Evolutionary conservation across 2,797 vertebrate genomes (phyloP).

Genomic region (Lepidocolaptes lacrymiger): DNA sequence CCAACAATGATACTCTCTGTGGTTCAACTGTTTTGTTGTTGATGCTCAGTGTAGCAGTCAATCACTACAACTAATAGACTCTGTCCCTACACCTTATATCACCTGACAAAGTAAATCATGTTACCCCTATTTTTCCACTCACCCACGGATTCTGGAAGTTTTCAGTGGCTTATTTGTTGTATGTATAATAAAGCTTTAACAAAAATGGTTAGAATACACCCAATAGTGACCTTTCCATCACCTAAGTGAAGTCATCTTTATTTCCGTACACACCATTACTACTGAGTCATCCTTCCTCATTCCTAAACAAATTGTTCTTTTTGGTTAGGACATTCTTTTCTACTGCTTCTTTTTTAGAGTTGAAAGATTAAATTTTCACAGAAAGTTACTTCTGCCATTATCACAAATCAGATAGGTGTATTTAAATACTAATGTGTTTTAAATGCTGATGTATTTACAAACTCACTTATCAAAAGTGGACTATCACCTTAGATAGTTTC

Average conservation of each 20-base stretch:
- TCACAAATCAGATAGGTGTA: not conserved
- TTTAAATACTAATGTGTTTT: not conserved
- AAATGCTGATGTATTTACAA: not conserved
- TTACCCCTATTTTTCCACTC: not conserved
- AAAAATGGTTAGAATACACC: not conserved
- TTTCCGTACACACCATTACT: not conserved
- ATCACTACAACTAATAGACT: not conserved
- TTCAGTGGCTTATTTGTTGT: not conserved
- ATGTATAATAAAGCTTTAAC: not conserved
- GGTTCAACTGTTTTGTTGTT: not conserved
- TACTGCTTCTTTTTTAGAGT: not conserved
- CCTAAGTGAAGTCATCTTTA: not conserved
- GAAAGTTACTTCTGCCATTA: not conserved
- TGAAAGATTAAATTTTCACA: not conserved
- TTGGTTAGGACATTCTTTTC: not conserved
- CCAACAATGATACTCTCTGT: not conserved
- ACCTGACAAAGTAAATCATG: not conserved
- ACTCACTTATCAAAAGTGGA: not conserved
- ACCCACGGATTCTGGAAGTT: not conserved
- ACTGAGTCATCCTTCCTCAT: not conserved
- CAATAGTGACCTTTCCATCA: not conserved
- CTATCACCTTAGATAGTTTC: not conserved
- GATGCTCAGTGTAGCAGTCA: not conserved
- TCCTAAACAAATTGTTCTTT: not conserved
- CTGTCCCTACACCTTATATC: not conserved